Conservation (phyloP, 2,113 vertebrate species). For the Hassar affinis region DNA sequence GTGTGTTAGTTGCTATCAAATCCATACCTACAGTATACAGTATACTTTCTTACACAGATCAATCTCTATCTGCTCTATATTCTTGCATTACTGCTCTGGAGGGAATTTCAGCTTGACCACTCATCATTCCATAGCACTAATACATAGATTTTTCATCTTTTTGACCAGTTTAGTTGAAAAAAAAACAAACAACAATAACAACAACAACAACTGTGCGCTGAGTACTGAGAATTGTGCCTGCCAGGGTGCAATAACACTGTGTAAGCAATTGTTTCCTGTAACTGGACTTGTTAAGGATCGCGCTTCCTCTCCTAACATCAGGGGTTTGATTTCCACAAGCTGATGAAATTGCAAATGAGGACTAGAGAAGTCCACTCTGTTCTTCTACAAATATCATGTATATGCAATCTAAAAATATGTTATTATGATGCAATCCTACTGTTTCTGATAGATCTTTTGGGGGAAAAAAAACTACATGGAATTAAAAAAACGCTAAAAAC, state of each 20-base stretch:
- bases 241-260: slow-evolving; percentile 14
- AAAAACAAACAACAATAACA: neutral
- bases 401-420: neutral
- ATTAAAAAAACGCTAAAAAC: neutral
- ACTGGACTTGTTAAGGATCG: slow-evolving; percentile 28
- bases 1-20: neutral
- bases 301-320: slow-evolving; percentile 12
- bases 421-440: neutral
- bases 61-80: neutral
- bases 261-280: slow-evolving; percentile 32
- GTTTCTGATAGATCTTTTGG: neutral
- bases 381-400: neutral
- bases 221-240: slow-evolving; percentile 6
- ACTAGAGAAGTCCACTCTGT: neutral
- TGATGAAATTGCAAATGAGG: slow-evolving; percentile 3
- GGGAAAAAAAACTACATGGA: neutral
- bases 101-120: neutral
- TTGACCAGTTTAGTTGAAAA: neutral
- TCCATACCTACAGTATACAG: neutral
- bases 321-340: slow-evolving; percentile 21
- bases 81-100: neutral
- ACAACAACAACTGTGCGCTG: neutral
- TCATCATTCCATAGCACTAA: neutral
- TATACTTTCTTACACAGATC: neutral
- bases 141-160: neutral